Evolutionary conservation across 2,888 invertebrate species (phyloP).

Genomic region (Pilophorus perplexus): DNA sequence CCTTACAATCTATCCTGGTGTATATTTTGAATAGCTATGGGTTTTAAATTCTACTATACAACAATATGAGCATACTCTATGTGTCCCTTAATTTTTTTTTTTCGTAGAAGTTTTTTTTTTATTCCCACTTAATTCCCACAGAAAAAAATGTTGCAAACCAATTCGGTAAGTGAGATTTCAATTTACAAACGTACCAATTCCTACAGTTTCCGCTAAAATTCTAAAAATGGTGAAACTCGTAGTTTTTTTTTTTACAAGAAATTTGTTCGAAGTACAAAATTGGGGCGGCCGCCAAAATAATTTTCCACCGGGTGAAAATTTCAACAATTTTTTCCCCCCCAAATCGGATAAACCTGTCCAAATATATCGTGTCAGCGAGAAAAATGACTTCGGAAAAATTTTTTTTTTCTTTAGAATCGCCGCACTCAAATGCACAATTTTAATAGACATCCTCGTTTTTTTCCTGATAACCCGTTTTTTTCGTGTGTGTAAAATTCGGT

Average conservation of each 20-base stretch:
- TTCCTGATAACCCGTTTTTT: conserved; percentile 2
- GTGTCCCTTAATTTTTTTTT: conserved; percentile 4
- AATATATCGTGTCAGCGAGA: neutral
- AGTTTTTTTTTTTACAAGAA: too few species aligned
- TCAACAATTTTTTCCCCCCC: too few species aligned
- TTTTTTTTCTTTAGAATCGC: conserved; percentile 20
- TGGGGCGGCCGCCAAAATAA: too few species aligned
- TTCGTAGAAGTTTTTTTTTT: neutral
- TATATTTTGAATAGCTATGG: conserved; percentile 35
- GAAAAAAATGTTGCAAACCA: too few species aligned
- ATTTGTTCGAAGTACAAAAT: too few species aligned
- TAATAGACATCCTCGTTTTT: neutral
- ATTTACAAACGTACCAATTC: too few species aligned
- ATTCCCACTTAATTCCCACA: neutral
- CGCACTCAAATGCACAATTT: conserved; percentile 24
- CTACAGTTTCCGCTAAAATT: too few species aligned
- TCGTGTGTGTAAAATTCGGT: too few species aligned
- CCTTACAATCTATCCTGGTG: conserved; percentile 38
- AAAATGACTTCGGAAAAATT: neutral
- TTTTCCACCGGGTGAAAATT: too few species aligned
- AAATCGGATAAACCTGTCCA: too few species aligned
- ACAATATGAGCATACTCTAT: conserved; percentile 40
- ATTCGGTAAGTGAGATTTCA: too few species aligned
- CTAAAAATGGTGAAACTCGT: too few species aligned
- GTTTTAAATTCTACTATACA: conserved; percentile 35